phyloP scores from a whole-genome alignment of 2,797 vertebrate species.

The Arrhamphus sclerolepis region DNA sequence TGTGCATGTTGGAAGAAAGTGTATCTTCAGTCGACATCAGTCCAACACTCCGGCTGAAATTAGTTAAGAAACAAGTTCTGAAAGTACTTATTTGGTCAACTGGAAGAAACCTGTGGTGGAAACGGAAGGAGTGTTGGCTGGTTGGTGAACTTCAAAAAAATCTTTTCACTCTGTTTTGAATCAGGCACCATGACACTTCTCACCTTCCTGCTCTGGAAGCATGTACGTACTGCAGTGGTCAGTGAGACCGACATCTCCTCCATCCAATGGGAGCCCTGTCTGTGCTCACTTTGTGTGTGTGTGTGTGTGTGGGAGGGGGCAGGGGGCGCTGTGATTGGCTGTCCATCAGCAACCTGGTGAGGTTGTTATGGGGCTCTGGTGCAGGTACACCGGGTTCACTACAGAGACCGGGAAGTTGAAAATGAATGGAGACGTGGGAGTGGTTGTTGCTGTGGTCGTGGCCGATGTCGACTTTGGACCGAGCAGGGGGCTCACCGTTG shows the following conservation, averaged over 20 bases:
- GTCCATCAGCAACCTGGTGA: constrained; percentile 83
- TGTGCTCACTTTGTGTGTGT: constrained; percentile 30
- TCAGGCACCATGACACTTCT: constrained; percentile 65
- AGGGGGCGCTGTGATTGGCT: constrained; percentile 3
- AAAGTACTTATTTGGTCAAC: constrained; percentile 62
- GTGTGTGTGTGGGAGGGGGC: no score
- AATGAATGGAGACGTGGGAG: constrained; percentile 82
- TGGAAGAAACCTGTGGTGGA: constrained; percentile 30
- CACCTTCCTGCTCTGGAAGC: constrained; percentile 49
- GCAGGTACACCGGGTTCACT: constrained; percentile 79
- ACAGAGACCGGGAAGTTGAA: constrained; percentile 86
- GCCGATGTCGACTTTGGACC: constrained; percentile 76
- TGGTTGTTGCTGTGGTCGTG: constrained; percentile 50
- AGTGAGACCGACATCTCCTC: constrained; percentile 20
- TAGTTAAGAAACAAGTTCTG: constrained; percentile 11
- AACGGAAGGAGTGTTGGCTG: constrained; percentile 52
- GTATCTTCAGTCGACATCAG: constrained; percentile 26
- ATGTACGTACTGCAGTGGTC: constrained; percentile 35
- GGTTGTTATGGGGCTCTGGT: constrained; percentile 82
- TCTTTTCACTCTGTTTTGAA: constrained; percentile 35
- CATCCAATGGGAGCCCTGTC: constrained; percentile 42
- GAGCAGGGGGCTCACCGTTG: constrained; percentile 77
- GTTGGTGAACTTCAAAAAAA: constrained; percentile 47
- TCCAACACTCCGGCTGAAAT: constrained; percentile 41
- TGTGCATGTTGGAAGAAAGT: constrained; percentile 38